Base-by-base conservation (phyloP, 2,113 vertebrate genomes). In the Aptenodytes forsteri region DNA sequence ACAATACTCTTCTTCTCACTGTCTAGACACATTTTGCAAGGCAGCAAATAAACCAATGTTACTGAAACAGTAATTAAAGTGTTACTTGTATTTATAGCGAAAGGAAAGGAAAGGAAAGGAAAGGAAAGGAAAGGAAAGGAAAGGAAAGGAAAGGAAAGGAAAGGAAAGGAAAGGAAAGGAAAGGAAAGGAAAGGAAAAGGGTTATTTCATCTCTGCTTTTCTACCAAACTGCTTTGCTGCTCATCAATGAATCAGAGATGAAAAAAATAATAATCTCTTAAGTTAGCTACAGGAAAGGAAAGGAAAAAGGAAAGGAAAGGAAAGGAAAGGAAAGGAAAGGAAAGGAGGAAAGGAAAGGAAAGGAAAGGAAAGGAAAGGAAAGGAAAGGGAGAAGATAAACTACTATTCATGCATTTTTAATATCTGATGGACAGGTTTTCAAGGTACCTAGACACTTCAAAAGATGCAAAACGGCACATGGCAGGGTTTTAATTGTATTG, bases 281-380 rank as follows among this genome's bases (percentile, higher is more conserved):
- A n/a, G n/a, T n/a, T n/a, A n/a, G n/a, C n/a, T n/a, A n/a, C n/a
- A 25, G 5, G 38, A 8, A 4, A 36, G 3, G 3, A 11, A 27
- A 9, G 13, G 19, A 55, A 42, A 25, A 15, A 30, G 13, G 8
- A 8, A 4, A 30, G 13, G 8, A 8, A 4, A 32, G 3, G 3
- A 11, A 27, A 7, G 13, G 19, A 3, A 65, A 87, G 36, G 9
- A 7, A 15, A 36, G 12, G 8, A 10, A 4, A 40, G 3, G 3
- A 14, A 27, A 9, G 13, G 19, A 66, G 13, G 19, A 55, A 3
- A 13, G 42, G 42, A 81, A 42, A 22, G 5, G 38, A 56, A 72
- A 40, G 32, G 13, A 29, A 36, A 47, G 10, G 6, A 16, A 27
- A 27, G 36, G 9, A 5, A 15, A 36, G 13, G 8, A 7, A 4